Conservation (phyloP, 2,797 vertebrate genomes). For the Eulemur coronatus region DNA sequence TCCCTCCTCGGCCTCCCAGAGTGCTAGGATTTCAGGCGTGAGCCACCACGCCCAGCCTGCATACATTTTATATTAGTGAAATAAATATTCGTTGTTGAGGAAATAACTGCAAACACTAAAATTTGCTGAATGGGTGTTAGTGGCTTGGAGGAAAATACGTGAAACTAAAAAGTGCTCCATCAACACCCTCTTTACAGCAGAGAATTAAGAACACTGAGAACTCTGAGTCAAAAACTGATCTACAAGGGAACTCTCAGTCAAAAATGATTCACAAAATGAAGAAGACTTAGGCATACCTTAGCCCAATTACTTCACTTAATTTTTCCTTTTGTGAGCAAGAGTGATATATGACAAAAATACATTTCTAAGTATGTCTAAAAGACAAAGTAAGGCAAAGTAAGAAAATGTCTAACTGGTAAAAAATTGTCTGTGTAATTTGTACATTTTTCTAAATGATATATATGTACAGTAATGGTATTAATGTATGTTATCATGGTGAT, state of each 20-base stretch:
- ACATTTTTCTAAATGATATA: background rate
- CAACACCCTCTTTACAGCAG: background rate
- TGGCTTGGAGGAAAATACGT: background rate
- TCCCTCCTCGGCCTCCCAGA: too few species aligned
- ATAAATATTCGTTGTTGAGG: background rate
- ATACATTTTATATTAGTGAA: background rate
- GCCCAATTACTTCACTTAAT: background rate
- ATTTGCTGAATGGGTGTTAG: background rate
- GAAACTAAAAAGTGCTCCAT: background rate
- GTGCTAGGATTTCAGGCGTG: too few species aligned
- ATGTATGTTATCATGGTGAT: background rate
- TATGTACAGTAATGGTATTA: background rate
- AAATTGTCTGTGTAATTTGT: background rate
- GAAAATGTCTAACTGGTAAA: background rate
- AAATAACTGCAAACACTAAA: background rate
- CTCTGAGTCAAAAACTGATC: background rate
- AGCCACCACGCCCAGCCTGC: too few species aligned
- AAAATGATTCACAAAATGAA: background rate
- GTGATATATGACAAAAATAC: background rate
- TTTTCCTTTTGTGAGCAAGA: background rate
- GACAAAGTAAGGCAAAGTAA: background rate
- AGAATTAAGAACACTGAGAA: background rate
- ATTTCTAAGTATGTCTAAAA: background rate
- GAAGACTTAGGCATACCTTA: background rate
- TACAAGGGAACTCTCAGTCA: background rate